These are phyloP conservation scores for Protonibea diacanthus DNA, from an alignment of 2,797 vertebrate species.

Conservation along the genomic window DNA sequence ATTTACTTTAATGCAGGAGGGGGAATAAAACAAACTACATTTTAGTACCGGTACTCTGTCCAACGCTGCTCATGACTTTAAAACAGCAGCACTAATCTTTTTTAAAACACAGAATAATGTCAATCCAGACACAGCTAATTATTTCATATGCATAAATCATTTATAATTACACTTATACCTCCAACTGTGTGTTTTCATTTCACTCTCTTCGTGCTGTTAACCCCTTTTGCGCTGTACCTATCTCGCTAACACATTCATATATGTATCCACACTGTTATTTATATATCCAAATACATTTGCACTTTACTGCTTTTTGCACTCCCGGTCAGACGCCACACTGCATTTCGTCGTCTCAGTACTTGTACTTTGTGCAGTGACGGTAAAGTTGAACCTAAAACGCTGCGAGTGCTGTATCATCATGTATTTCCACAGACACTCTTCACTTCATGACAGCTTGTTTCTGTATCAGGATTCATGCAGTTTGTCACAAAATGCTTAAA, in stretches of 20 bases:
- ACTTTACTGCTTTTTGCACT: too few species aligned
- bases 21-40: not conserved
- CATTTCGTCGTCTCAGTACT: too few species aligned
- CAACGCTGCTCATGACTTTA: not conserved
- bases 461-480: not conserved
- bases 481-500: not conserved
- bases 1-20: too few species aligned
- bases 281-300: too few species aligned
- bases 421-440: not conserved
- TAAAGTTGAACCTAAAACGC: too few species aligned
- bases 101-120: not conserved
- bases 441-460: not conserved
- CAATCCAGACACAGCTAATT: not conserved
- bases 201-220: too few species aligned
- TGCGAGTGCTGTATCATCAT: not conserved
- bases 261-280: too few species aligned
- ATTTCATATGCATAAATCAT: not conserved
- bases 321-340: too few species aligned
- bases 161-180: not conserved
- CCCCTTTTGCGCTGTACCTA: too few species aligned
- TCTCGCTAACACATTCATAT: too few species aligned
- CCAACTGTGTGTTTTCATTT: too few species aligned
- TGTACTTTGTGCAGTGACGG: too few species aligned
- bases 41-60: not conserved
- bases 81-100: not conserved